Evolutionary conservation across 2,888 invertebrate genomes (phyloP).

Genomic region (Matsumyia berberina): DNA sequence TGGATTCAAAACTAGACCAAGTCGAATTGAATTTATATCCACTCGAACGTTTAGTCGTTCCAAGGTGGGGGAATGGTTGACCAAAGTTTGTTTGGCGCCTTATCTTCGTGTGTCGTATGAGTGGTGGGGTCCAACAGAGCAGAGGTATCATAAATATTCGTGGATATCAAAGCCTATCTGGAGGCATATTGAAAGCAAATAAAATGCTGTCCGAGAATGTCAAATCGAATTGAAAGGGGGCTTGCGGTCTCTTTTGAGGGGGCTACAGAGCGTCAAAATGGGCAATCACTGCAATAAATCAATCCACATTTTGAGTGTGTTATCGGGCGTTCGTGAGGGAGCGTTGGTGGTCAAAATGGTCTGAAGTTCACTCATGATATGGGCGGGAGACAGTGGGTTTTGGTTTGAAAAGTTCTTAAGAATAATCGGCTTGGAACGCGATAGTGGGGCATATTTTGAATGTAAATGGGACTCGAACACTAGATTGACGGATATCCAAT

Average conservation of each 20-base stretch:
- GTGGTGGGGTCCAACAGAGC: conserved; percentile 22
- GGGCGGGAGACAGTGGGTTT: neutral
- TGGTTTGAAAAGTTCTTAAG: neutral
- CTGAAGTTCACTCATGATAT: conserved; percentile 1
- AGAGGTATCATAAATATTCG: conserved; percentile 64
- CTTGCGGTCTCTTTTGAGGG: conserved; percentile 36
- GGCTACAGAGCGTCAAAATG: neutral
- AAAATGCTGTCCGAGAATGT: conserved; percentile 39
- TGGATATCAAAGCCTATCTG: conserved; percentile 44
- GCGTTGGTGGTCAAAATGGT: conserved; percentile 17
- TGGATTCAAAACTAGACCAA: conserved; percentile 45
- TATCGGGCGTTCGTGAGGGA: conserved; percentile 19
- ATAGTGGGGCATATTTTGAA: neutral
- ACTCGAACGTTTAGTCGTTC: conserved; percentile 19
- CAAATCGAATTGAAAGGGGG: conserved; percentile 41
- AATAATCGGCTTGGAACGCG: neutral
- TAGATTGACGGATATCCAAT: neutral
- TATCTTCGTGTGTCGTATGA: conserved; percentile 54
- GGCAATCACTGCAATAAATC: conserved; percentile 57
- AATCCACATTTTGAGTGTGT: conserved; percentile 28
- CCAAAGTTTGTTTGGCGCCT: conserved; percentile 48
- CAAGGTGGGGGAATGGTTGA: neutral
- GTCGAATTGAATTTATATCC: conserved; percentile 46
- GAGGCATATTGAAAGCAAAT: conserved; percentile 50
- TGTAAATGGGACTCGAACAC: neutral